Evolutionary conservation across 2,888 invertebrate species (phyloP).

Genomic region (Ennomos erosarius): DNA sequence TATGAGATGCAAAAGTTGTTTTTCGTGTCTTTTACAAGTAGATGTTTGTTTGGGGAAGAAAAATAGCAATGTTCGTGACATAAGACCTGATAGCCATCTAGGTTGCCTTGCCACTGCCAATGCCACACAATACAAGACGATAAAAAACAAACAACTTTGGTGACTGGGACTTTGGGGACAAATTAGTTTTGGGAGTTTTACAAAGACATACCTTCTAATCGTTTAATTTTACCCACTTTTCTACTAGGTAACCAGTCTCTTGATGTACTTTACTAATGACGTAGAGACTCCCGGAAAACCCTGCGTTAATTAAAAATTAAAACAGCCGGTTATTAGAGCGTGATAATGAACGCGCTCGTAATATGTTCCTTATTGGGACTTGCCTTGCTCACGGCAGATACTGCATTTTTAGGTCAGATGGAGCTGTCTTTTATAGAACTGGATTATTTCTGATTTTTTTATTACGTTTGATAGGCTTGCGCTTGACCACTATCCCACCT

Average conservation of each 20-base stretch:
- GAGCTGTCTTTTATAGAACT: no score
- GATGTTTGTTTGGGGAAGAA: slow-evolving; percentile 16
- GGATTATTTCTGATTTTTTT: no score
- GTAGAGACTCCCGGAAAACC: slow-evolving; percentile 4
- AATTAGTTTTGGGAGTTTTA: not conserved
- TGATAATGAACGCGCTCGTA: slow-evolving; percentile 4
- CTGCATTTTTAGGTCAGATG: no score
- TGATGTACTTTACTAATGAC: no score
- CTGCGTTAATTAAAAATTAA: not conserved
- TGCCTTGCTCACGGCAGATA: not conserved
- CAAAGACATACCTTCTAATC: not conserved
- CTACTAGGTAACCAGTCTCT: no score
- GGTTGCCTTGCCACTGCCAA: slow-evolving; percentile 4
- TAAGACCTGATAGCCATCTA: slow-evolving; percentile 3
- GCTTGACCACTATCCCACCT: no score
- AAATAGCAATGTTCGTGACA: slow-evolving; percentile 12
- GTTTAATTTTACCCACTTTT: no score
- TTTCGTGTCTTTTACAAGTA: slow-evolving; percentile 11
- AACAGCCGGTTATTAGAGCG: not conserved
- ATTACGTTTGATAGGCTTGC: no score
- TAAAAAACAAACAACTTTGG: not conserved
- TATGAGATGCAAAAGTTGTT: slow-evolving; percentile 22
- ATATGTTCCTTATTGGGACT: not conserved
- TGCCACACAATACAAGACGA: not conserved
- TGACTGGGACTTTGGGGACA: not conserved